These are phyloP conservation scores for Ceratotherium simum DNA, from an alignment of 2,113 vertebrate species.

Conservation along the genomic window DNA sequence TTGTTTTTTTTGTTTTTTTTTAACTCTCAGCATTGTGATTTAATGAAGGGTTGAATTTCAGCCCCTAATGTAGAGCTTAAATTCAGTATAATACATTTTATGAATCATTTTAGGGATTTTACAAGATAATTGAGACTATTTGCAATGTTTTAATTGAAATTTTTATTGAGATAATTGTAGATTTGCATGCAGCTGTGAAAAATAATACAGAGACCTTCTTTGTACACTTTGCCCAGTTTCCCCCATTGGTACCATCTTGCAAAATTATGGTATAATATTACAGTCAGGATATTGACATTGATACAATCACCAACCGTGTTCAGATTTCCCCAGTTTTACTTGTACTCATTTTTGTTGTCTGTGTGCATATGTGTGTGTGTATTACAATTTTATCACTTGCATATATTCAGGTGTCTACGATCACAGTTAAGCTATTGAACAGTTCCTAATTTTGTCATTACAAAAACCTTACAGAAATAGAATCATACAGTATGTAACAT, in stretches of 20 bases:
- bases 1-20: too few species aligned
- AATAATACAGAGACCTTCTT: too few species aligned
- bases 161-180: background rate
- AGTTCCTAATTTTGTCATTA: background rate
- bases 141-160: background rate
- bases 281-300: too few species aligned
- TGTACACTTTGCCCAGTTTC: too few species aligned
- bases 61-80: background rate
- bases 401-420: background rate
- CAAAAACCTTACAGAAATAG: background rate
- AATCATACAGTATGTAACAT: too few species aligned
- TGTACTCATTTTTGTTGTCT: background rate
- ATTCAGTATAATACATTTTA: background rate
- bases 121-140: background rate
- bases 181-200: too few species aligned
- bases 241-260: too few species aligned
- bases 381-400: background rate
- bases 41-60: background rate
- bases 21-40: background rate
- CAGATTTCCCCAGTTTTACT: too few species aligned
- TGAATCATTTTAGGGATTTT: background rate
- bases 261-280: too few species aligned
- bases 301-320: too few species aligned
- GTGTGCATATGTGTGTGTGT: background rate
- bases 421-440: background rate